These are phyloP conservation scores for Ips nitidus DNA, from an alignment of 1,140 invertebrate genomes.

Conservation along the genomic window DNA sequence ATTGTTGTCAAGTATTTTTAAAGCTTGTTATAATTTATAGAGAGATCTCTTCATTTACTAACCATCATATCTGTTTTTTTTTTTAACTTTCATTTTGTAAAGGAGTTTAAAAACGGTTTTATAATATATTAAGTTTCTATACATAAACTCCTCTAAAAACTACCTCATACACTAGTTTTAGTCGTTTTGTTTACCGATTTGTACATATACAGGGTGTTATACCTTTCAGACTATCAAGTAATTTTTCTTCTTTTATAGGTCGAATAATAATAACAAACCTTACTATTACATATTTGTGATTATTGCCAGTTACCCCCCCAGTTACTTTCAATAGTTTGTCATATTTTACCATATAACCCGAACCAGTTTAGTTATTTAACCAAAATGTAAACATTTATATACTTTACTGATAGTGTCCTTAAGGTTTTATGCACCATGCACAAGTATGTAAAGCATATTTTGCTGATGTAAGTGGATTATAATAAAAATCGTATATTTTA, in stretches of 20 bases:
- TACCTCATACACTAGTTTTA: no score
- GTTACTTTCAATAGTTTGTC: slow-evolving; percentile 1
- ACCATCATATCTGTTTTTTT: background rate
- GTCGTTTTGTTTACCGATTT: no score
- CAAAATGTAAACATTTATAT: no score
- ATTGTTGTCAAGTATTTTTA: slow-evolving; percentile 36
- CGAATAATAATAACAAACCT: no score
- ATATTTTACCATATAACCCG: background rate
- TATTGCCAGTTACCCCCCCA: slow-evolving; percentile 11
- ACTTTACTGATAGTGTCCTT: slow-evolving; percentile 19
- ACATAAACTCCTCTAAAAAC: no score
- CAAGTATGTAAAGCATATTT: slow-evolving; percentile 31
- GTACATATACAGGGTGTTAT: no score
- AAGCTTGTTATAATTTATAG: slow-evolving; percentile 35
- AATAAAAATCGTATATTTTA: slow-evolving; percentile 24
- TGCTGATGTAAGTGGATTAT: slow-evolving; percentile 25
- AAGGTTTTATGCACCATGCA: slow-evolving; percentile 33
- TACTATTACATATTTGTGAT: background rate
- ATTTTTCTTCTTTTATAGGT: no score
- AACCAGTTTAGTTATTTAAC: background rate
- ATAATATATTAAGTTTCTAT: background rate
- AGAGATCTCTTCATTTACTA: slow-evolving; percentile 28
- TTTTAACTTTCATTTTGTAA: no score
- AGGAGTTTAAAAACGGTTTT: slow-evolving; percentile 1
- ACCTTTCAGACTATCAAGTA: no score